Evolutionary conservation across 2,113 vertebrate species (phyloP), one percentile per base, ranked within the genome.

Genomic region (Anhinga anhinga): DNA sequence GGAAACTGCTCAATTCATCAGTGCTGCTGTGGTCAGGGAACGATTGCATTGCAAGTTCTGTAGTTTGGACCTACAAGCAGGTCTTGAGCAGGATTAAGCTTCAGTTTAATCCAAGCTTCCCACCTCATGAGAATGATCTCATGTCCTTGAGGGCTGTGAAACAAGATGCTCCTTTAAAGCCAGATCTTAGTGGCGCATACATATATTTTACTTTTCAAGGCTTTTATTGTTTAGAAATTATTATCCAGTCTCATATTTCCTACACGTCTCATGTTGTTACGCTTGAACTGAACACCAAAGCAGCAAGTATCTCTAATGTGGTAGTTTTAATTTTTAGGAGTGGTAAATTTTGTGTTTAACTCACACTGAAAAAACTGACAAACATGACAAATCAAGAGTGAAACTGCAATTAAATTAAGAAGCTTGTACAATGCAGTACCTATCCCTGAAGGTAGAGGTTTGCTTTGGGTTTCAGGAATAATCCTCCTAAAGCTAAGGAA

Each of bases 391-490:
- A 82, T 6, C 15, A 45, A 67, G 50, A 17, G 38, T 55, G 77
- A 34, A 92, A 52, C 63, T 69, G 36, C 50, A 86, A 63, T 74
- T 74, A 62, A 47, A 92, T 66, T 59, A 62, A 78, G 45, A 49
- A 71, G 18, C 14, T 74, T 59, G 16, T 61, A 36, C 44, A 89
- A 47, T 50, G 27, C 65, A 76, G 23, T 56, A 34, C 25, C 7
- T 92, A 12, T 82, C 44, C 52, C 77, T 63, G 44, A 63, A 79
- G 47, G 36, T 7, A 82, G 29, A 9, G 22, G 44, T 93, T 95
- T 91, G 56, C 77, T 89, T 69, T 87, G 91, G 44, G 69, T 89
- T 93, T 94, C 72, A 88, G 50, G 53, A 82, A 15, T 93, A 93
- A 88, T 81, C 74, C 55, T 72, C 13, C 62, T 79, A 70, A 86